phyloP scores from a whole-genome alignment of 2,888 invertebrate genomes.

The Drosophila antonietae region DNA sequence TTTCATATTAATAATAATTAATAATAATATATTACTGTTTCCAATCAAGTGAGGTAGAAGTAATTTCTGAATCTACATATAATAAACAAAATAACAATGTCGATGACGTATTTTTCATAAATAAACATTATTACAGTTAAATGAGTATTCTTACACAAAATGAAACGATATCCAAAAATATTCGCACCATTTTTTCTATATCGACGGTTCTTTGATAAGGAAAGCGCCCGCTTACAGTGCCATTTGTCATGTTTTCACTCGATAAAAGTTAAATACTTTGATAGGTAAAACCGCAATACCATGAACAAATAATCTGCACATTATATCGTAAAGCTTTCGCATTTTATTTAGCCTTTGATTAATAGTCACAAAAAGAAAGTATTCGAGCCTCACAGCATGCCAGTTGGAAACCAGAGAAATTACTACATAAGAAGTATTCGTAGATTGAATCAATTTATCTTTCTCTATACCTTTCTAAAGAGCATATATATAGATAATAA shows the following conservation, averaged over 20 bases:
- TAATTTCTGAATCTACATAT: not conserved
- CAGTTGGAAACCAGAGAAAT: not conserved
- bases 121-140: not conserved
- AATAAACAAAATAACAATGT: not conserved
- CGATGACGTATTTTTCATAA: not conserved
- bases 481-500: not conserved
- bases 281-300: constrained; percentile 17
- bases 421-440: not conserved
- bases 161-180: not conserved
- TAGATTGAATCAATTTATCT: not conserved
- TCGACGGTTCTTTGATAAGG: constrained; percentile 8
- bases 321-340: constrained; percentile 13
- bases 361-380: not conserved
- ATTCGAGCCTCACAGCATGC: not conserved
- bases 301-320: constrained; percentile 27
- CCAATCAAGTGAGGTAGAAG: not conserved
- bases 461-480: not conserved
- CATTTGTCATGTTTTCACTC: constrained; percentile 33
- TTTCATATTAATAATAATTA: too few species aligned
- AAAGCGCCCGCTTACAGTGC: constrained; percentile 14
- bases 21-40: too few species aligned
- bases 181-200: not conserved
- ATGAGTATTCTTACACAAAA: not conserved
- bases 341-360: not conserved
- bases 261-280: constrained; percentile 24